Evolutionary conservation across 2,797 vertebrate species (phyloP), one percentile per base, ranked within the genome.

Genomic region (Lacerta bilineata): DNA sequence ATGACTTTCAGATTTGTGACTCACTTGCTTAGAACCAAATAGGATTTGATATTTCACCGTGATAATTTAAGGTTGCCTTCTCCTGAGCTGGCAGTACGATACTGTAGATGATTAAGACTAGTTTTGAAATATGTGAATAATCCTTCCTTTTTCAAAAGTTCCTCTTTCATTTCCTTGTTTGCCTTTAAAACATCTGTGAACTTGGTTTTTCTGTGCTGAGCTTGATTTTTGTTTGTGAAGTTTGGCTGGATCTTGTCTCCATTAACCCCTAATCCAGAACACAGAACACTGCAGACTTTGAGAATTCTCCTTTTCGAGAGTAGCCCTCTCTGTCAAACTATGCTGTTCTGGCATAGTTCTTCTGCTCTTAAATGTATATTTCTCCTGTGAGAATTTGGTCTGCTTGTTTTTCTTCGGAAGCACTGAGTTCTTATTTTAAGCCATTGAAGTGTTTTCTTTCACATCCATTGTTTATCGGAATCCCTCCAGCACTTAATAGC

Each of bases 321-420:
- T 27, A 41, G 25, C 33, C 23, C n/a, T 27, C 20, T 33, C 41
- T 66, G 11, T 36, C 39, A 29, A 20, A 76, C 69, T 55, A 33
- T 74, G 18, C 36, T 27, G 25, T 41, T 4, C 50, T 75, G 74
- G 85, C 50, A 55, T 55, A 90, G 46, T 10, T 69, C 33, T 82
- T 59, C 66, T 87, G 71, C 33, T 72, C 86, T 69, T 89, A 0
- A 0, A n/a, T 50, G 88, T 87, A 66, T 74, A 92, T 89, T 95
- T 95, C 90, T 86, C 66, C 36, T 13, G 1, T 25, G 59, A 78
- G 9, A 27, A 46, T 68, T 78, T 80, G 55, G 18, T n/a, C 9
- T 76, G 76, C 85, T 93, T 4, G 55, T 36, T 33, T 92, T 18
- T 43, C n/a, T 87, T 50, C 88, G 74, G 91, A 85, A 93, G 64